These are phyloP conservation scores for Himalopsyche phryganea DNA, from an alignment of 1,140 invertebrate genomes.

Conservation along the genomic window DNA sequence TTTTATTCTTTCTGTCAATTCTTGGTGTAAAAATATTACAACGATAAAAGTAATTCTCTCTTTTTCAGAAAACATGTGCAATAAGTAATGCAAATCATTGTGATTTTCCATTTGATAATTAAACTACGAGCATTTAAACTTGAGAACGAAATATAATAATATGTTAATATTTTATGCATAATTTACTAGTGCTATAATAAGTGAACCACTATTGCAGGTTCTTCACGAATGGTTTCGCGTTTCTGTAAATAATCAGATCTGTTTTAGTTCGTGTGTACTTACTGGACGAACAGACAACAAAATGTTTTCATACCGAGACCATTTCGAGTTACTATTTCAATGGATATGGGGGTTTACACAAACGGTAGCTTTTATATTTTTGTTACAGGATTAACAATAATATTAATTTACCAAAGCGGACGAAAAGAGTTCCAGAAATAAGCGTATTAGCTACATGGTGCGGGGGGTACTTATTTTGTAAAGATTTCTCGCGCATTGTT, in stretches of 20 bases:
- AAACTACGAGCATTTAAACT: no score
- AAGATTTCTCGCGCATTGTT: slow-evolving; percentile 5
- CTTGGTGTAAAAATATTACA: no score
- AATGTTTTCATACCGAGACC: slow-evolving; percentile 30
- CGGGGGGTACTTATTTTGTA: slow-evolving; percentile 5
- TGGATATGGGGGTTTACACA: slow-evolving; percentile 34
- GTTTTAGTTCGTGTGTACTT: neutral
- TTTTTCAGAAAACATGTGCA: no score
- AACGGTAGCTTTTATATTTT: slow-evolving; percentile 27
- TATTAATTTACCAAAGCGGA: slow-evolving; percentile 17
- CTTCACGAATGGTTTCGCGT: neutral
- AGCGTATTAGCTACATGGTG: slow-evolving; percentile 11
- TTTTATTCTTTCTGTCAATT: no score
- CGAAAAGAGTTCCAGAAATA: slow-evolving; percentile 25
- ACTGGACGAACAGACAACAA: slow-evolving; percentile 18
- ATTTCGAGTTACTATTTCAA: slow-evolving; percentile 26
- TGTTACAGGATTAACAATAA: slow-evolving; percentile 32
- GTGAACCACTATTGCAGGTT: no score
- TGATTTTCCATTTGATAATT: no score
- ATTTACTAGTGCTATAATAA: no score
- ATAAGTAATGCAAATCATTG: no score
- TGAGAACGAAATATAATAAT: no score
- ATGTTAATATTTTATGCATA: no score
- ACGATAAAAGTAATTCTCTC: no score
- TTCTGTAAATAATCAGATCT: neutral